phyloP scores from a whole-genome alignment of 2,888 invertebrate species.

The Napeogenes inachia region DNA sequence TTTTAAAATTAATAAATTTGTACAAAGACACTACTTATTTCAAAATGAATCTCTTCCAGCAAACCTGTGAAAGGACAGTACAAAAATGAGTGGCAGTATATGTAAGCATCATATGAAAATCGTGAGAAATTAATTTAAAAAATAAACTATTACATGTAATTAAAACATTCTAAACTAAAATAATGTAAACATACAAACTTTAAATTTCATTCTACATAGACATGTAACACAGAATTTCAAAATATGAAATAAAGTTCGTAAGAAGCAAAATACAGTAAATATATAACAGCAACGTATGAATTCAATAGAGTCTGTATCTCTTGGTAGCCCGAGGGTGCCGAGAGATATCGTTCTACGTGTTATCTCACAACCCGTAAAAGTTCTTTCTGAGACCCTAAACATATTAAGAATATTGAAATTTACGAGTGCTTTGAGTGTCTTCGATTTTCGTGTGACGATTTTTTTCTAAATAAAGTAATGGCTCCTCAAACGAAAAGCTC shows the following conservation, averaged over 20 bases:
- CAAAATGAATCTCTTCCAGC: no score
- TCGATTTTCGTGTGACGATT: conserved; percentile 42
- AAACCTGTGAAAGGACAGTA: no score
- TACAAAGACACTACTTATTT: no score
- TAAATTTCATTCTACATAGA: no score
- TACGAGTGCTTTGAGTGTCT: conserved; percentile 52
- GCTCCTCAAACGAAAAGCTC: conserved; percentile 26
- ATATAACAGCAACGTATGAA: conserved; percentile 36
- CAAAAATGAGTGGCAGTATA: no score
- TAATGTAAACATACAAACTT: no score
- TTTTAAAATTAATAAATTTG: no score
- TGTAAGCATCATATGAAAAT: no score
- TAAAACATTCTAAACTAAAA: no score
- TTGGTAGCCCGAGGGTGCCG: conserved; percentile 42
- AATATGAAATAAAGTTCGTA: neutral
- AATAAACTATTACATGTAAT: no score
- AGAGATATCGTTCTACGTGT: conserved; percentile 57
- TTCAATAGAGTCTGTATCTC: conserved; percentile 51
- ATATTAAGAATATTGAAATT: conserved; percentile 61
- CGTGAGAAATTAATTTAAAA: no score
- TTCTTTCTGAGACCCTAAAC: conserved; percentile 57
- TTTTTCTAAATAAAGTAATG: conserved; percentile 34
- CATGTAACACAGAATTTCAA: no score
- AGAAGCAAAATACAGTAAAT: neutral
- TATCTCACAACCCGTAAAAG: conserved; percentile 55